Evolutionary conservation across 2,113 vertebrate species (phyloP), one percentile per base, ranked within the genome.

Genomic region (Salvator merianae): DNA sequence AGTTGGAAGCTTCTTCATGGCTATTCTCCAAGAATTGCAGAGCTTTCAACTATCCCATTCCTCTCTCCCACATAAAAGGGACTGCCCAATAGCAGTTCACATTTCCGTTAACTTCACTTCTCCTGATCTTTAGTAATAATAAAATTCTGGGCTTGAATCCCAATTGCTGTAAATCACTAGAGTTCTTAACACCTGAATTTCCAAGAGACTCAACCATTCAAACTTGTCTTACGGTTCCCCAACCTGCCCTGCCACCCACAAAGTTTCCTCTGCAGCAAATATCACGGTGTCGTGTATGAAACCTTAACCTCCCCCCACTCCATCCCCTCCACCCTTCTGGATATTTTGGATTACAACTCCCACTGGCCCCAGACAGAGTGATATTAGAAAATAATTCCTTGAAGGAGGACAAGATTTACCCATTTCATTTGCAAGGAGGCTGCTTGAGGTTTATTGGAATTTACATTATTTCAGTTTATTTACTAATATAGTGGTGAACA

Each of bases 121-220:
- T 76, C 74, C 74, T 76, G 74, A 55, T 76, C 68, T 34, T 34
- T 34, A 69, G 12, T 69, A 34, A 69, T 16, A 69, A 69, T 69
- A 76, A 76, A 53, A 76, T 76, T 76, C 47, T 76, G 74, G 74
- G 74, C 74, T 50, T 22, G 18, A 55, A 76, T 76, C 74, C 47
- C 74, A 76, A 53, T 76, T 32, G n/a, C 18, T 69, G 32, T 69
- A 55, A 55, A 55, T 55, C 47, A 76, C 16, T 53, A 32, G 16
- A 34, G 74, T 32, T 53, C 12, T 50, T 43, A 30, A 40, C 40
- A 47, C 26, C 40, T 55, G 30, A 53, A 76, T 55, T 50, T 76
- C 30, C 74, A 55, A 55, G 47, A 55, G 74, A 34, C n/a, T 30
- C 40, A 34, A 53, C 30, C 32, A n/a, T 53, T n/a, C 74, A 47